Percentiles rank a stretch among this genome's conserved stretches.
phyloP scores from a whole-genome alignment of 2,888 invertebrate genomes.

The Achlya flavicornis region DNA sequence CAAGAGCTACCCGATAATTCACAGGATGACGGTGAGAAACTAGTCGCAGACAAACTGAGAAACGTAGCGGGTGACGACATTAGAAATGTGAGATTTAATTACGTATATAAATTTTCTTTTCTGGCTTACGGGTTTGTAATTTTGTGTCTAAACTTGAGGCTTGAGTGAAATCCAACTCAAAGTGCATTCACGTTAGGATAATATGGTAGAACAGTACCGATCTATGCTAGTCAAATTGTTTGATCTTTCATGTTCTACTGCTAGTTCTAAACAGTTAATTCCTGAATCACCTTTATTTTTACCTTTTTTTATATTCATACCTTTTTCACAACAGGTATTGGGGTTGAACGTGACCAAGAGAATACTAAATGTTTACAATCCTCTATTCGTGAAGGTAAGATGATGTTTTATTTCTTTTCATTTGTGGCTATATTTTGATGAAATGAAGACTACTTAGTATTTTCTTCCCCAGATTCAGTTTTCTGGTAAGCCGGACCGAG shows the following conservation, averaged over 20 bases:
- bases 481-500: slow-evolving; percentile 49
- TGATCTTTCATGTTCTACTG: too few species aligned
- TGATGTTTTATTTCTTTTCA: slow-evolving; percentile 9
- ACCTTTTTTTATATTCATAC: slow-evolving; percentile 18
- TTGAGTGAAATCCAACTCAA: too few species aligned
- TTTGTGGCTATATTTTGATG: neutral
- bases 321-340: slow-evolving; percentile 52
- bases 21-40: slow-evolving; percentile 40
- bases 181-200: too few species aligned
- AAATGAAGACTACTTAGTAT: too few species aligned
- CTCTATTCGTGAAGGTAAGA: slow-evolving; percentile 62
- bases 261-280: too few species aligned
- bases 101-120: neutral
- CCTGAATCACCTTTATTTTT: neutral
- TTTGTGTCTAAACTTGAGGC: too few species aligned
- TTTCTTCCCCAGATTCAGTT: slow-evolving; percentile 49
- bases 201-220: too few species aligned
- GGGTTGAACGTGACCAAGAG: slow-evolving; percentile 66
- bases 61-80: slow-evolving; percentile 55
- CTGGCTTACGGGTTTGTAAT: too few species aligned
- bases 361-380: slow-evolving; percentile 59
- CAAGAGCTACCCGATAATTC: slow-evolving; percentile 50
- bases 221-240: too few species aligned
- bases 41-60: slow-evolving; percentile 49
- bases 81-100: slow-evolving; percentile 50